These are phyloP conservation scores for Suricata suricatta DNA, from an alignment of 2,113 vertebrate species.

Conservation along the genomic window DNA sequence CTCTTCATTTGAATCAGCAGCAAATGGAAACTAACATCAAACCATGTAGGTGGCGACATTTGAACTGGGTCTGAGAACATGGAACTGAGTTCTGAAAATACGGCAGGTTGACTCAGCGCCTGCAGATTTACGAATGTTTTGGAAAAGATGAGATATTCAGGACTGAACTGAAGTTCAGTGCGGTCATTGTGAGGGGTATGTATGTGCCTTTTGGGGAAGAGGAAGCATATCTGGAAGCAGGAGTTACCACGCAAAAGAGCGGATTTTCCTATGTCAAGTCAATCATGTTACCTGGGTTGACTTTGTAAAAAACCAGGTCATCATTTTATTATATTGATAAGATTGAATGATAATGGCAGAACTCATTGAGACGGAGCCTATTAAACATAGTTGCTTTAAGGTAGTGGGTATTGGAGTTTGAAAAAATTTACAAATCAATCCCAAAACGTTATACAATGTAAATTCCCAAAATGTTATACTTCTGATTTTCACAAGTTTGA, in stretches of 20 bases:
- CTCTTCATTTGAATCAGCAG: neutral
- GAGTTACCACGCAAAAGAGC: neutral
- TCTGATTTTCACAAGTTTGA: neutral
- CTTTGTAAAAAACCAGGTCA: neutral
- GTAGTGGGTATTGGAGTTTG: neutral
- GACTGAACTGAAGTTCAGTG: neutral
- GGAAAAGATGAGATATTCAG: neutral
- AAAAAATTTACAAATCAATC: neutral
- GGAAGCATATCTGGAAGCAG: neutral
- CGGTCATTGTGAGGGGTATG: neutral
- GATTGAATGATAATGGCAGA: neutral
- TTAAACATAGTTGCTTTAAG: neutral
- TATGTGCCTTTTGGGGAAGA: neutral
- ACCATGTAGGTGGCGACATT: neutral
- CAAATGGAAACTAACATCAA: neutral
- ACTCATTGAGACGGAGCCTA: neutral
- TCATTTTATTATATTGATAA: neutral
- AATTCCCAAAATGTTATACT: neutral
- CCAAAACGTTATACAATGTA: neutral
- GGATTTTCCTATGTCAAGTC: neutral
- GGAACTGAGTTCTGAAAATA: neutral
- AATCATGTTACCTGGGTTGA: neutral
- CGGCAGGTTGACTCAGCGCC: neutral
- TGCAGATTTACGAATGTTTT: neutral
- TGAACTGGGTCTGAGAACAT: neutral